Conservation (phyloP, 2,888 invertebrate species). For the Harpalus rubripes region DNA sequence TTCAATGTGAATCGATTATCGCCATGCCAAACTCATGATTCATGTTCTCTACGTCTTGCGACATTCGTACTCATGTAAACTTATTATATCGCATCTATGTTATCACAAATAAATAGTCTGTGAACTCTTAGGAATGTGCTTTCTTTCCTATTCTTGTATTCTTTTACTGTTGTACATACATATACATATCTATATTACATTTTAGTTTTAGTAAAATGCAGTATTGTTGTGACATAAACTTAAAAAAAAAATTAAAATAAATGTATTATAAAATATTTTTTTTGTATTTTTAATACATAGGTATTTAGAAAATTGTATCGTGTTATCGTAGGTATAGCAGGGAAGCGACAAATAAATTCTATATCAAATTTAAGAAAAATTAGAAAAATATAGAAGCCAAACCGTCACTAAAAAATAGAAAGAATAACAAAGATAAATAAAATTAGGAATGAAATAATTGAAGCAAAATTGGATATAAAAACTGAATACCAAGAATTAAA, state of each 20-base stretch:
- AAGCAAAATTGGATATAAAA: no score
- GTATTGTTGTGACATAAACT: slow-evolving; percentile 60
- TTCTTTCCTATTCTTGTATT: slow-evolving; percentile 49
- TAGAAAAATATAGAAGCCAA: no score
- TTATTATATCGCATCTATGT: slow-evolving; percentile 57
- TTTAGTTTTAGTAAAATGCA: slow-evolving; percentile 59
- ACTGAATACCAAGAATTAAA: no score
- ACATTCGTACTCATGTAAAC: slow-evolving; percentile 25
- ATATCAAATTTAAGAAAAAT: no score
- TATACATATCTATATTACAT: slow-evolving; percentile 39
- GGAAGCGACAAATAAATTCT: no score
- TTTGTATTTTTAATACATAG: background rate
- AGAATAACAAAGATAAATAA: no score
- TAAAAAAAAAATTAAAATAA: slow-evolving; percentile 59
- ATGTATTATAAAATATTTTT: slow-evolving; percentile 11
- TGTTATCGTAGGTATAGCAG: no score
- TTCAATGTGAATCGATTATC: slow-evolving; percentile 69
- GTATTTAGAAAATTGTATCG: background rate
- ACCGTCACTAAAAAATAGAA: no score
- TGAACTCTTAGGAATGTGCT: slow-evolving; percentile 62
- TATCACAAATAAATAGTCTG: slow-evolving; percentile 59
- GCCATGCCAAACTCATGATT: slow-evolving; percentile 72
- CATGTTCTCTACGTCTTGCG: slow-evolving; percentile 66
- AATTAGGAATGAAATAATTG: no score
- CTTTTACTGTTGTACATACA: slow-evolving; percentile 62